A percentile compares a stretch with the other conserved stretches of the same genome.
phyloP scores from a whole-genome alignment of 2,113 vertebrate genomes.

The Tragelaphus imberbis region DNA sequence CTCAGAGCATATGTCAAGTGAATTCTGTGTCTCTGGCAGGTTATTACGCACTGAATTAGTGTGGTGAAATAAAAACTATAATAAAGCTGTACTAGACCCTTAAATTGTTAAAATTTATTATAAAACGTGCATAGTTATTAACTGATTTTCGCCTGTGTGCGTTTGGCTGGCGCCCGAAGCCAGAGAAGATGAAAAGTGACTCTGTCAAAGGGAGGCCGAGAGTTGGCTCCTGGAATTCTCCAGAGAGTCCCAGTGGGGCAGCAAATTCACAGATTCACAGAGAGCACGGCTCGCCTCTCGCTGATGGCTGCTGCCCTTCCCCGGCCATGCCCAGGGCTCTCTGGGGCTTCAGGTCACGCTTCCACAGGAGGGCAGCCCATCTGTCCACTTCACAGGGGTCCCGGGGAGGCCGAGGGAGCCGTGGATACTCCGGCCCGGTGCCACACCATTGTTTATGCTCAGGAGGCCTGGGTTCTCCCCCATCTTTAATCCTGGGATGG shows the following conservation, averaged over 20 bases:
- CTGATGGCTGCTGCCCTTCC: neutral
- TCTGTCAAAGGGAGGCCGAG: rapidly evolving
- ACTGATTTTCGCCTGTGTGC: neutral
- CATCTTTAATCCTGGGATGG: neutral
- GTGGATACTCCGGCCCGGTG: rapidly evolving
- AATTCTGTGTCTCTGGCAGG: conserved; percentile 68
- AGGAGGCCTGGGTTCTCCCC: neutral
- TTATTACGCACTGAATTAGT: conserved; percentile 73
- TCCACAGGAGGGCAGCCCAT: neutral
- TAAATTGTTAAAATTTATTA: conserved; percentile 60
- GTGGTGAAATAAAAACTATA: conserved; percentile 73
- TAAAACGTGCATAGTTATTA: conserved; percentile 42
- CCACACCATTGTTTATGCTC: too few species aligned
- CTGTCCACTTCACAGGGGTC: neutral
- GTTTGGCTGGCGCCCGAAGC: neutral
- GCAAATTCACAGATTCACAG: neutral
- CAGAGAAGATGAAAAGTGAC: conserved; percentile 39
- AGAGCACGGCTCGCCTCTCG: neutral
- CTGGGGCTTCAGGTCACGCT: neutral
- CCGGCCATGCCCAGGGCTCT: rapidly evolving
- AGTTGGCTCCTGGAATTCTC: conserved; percentile 40
- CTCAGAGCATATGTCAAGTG: conserved; percentile 66
- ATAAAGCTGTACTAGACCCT: conserved; percentile 65
- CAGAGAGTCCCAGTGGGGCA: conserved; percentile 4
- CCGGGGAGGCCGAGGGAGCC: rapidly evolving